Percentiles rank a stretch among this genome's conserved stretches.
These are phyloP conservation scores for Pyrocoelia pectoralis DNA, from an alignment of 2,888 invertebrate species.

Conservation along the genomic window DNA sequence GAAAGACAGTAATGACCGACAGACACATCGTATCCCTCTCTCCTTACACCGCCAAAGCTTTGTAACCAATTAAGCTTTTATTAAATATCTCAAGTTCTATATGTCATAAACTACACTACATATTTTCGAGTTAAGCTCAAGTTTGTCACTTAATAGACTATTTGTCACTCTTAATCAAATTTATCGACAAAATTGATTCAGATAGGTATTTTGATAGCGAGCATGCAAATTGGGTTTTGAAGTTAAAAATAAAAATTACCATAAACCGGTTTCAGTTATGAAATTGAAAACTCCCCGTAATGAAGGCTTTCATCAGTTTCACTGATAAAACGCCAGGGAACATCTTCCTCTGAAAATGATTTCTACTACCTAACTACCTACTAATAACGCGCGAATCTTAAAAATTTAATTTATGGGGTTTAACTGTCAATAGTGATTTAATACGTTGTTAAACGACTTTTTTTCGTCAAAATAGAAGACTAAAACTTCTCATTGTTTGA, in stretches of 20 bases:
- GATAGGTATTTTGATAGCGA: conserved; percentile 11
- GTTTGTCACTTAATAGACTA: conserved; percentile 11
- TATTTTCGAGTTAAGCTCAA: conserved; percentile 1
- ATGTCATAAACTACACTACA: conserved; percentile 3
- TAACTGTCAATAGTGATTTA: conserved; percentile 11
- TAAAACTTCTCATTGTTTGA: conserved; percentile 34
- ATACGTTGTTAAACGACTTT: conserved; percentile 20
- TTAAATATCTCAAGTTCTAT: conserved; percentile 6
- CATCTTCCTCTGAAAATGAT: too few relatives aligned
- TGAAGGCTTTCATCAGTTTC: not conserved
- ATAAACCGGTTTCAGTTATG: conserved; percentile 5
- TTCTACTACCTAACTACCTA: too few relatives aligned
- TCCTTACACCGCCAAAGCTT: conserved; percentile 15
- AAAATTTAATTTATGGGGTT: conserved; percentile 18
- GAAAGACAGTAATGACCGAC: conserved; percentile 50
- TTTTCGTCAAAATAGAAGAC: conserved; percentile 17
- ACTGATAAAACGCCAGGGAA: too few relatives aligned
- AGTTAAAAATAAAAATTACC: conserved; percentile 11
- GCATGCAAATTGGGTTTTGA: conserved; percentile 11
- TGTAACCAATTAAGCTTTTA: conserved; percentile 15
- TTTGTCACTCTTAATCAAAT: conserved; percentile 13
- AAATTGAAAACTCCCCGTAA: not conserved
- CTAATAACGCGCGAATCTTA: not conserved
- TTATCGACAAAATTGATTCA: conserved; percentile 14
- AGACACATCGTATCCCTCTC: conserved; percentile 34